Evolutionary conservation across 2,888 invertebrate species (phyloP), one percentile per base, ranked within the genome.

Genomic region (Pristionchus maxplancki): DNA sequence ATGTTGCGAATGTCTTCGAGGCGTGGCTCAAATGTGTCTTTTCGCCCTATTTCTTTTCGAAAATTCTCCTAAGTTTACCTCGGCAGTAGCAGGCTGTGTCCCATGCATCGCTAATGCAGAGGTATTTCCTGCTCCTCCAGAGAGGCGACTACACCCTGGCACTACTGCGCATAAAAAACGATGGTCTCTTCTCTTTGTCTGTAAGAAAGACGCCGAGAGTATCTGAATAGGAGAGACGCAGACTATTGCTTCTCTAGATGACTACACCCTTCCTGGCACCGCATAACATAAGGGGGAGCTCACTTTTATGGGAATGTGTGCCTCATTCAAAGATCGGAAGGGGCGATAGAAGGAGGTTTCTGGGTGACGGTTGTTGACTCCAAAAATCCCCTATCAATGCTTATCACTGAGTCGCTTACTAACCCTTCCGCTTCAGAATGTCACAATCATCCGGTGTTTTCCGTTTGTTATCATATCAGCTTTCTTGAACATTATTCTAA

Each of bases 281-380:
- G 31, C 64, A 64, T 34, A 64, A 64, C 64, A 64, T 31, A 64
- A 37, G 15, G 71, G 34, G 71, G 13, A 37, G 71, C 71, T 71
- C 71, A 71, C 37, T 71, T 71, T 71, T 71, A 71, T 71, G 71
- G 71, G 71, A 71, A 64, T 64, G 64, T 31, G 71, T 37, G 71
- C n/a, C 28, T 37, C 71, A 71, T 24, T 71, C 58, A 37, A 24
- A 37, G 71, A 71, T 37, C 37, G 71, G 71, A 17, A 31, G 64
- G 13, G 6, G 31, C 15, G 64, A 67, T 67, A 34, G 64, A 17
- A 24, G 58, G 28, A 34, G 64, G 11, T 31, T 11, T 1, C 17
- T 67, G 64, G 31, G 13, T 67, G 64, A 31, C 17, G 64, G 34
- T 15, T 67, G 64, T 67, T 67, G 28, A 13, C 34, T 28, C 17